These are phyloP conservation scores for Drosophila leonis DNA, from an alignment of 2,888 invertebrate species.

Conservation along the genomic window DNA sequence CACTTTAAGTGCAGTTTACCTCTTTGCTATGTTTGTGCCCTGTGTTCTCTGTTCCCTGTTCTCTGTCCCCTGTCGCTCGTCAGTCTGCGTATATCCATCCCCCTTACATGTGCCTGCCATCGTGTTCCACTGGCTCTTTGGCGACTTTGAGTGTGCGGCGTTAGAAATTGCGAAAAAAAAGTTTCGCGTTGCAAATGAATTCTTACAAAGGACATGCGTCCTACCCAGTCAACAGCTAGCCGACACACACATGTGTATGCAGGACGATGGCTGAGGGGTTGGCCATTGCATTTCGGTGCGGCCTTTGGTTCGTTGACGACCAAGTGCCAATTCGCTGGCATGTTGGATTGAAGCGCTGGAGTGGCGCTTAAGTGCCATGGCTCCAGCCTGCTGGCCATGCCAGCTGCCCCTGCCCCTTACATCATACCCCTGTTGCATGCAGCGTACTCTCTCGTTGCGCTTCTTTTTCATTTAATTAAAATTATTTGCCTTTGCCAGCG, in stretches of 20 bases:
- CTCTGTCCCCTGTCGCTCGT: not conserved
- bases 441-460: slow-evolving; percentile 45
- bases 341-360: slow-evolving; percentile 72
- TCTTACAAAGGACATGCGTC: slow-evolving; percentile 73
- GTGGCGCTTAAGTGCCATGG: slow-evolving; percentile 73
- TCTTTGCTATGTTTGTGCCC: slow-evolving; percentile 61
- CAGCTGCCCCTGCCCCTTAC: not conserved
- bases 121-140: slow-evolving; percentile 54
- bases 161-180: slow-evolving; percentile 80
- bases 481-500: slow-evolving; percentile 71
- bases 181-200: slow-evolving; percentile 78
- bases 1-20: slow-evolving; percentile 83
- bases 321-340: slow-evolving; percentile 76
- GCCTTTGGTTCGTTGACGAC: slow-evolving; percentile 77
- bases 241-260: slow-evolving; percentile 12
- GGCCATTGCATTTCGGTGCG: slow-evolving; percentile 70
- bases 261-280: not conserved
- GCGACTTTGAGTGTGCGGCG: slow-evolving; percentile 77
- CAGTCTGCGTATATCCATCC: slow-evolving; percentile 11
- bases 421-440: not conserved
- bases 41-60: not conserved
- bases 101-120: slow-evolving; percentile 10
- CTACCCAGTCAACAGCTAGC: slow-evolving; percentile 26
- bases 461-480: slow-evolving; percentile 80
- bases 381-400: slow-evolving; percentile 38